Evolutionary conservation across 2,113 vertebrate species (phyloP).

Genomic region (Setophaga kirtlandii): DNA sequence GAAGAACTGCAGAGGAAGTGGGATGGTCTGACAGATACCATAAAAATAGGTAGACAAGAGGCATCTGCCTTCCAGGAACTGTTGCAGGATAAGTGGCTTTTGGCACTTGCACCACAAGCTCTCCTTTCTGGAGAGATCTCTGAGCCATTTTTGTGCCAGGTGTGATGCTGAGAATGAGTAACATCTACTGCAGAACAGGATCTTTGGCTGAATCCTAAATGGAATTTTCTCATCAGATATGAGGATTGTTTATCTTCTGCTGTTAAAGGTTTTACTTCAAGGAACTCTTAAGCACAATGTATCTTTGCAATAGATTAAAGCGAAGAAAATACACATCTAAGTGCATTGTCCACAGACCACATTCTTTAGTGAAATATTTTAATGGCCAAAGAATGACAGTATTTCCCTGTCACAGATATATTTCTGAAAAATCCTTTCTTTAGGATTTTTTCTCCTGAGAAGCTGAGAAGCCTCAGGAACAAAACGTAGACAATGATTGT

Average conservation of each 20-base stretch:
- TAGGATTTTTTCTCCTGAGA: too few relatives aligned
- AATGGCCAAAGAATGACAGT: not conserved
- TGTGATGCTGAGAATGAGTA: not conserved
- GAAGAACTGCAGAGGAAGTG: conserved; percentile 37
- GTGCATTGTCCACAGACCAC: not conserved
- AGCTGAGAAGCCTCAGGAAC: too few relatives aligned
- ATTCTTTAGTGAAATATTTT: not conserved
- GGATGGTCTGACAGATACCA: conserved; percentile 15
- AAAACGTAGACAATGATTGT: too few relatives aligned
- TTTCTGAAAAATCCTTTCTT: too few relatives aligned
- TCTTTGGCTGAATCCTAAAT: not conserved
- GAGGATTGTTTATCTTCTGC: not conserved
- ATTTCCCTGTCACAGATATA: not conserved
- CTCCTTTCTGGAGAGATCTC: conserved; percentile 23
- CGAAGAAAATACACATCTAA: not conserved
- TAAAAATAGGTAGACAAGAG: conserved; percentile 31
- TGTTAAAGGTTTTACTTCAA: not conserved
- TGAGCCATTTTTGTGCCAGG: not conserved
- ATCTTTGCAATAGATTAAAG: not conserved
- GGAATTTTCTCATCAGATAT: not conserved
- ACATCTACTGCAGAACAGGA: not conserved
- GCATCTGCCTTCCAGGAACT: conserved; percentile 44
- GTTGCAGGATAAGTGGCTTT: not conserved
- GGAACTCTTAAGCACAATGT: not conserved
- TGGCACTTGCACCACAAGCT: not conserved